A percentile compares a stretch with the other conserved stretches of the same genome.
Evolutionary conservation across 2,797 vertebrate species (phyloP).

Genomic region (Melanotaenia nigrans): DNA sequence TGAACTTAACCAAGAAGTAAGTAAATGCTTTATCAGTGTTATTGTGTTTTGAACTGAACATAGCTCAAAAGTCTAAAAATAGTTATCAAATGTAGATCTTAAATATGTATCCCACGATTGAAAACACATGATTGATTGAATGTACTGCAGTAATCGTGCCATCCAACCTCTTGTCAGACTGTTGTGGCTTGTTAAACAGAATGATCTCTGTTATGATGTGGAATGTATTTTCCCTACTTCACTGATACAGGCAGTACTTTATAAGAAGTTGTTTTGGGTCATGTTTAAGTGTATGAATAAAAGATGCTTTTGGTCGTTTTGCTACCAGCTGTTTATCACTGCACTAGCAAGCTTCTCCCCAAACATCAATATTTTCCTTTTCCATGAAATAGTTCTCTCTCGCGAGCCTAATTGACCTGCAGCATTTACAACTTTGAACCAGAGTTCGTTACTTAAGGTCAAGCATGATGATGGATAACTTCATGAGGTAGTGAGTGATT

Average conservation of each 20-base stretch:
- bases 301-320: background rate
- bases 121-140: background rate
- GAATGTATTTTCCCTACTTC: too few relatives aligned
- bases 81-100: background rate
- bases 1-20: too few relatives aligned
- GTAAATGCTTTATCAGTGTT: too few relatives aligned
- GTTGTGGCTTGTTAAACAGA: too few relatives aligned
- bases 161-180: background rate
- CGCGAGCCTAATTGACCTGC: too few relatives aligned
- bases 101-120: background rate
- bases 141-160: background rate
- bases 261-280: too few relatives aligned
- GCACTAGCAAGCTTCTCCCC: background rate
- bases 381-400: background rate
- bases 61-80: background rate
- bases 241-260: too few relatives aligned
- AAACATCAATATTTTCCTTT: background rate
- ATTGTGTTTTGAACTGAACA: background rate
- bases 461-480: background rate
- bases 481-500: background rate
- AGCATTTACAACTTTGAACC: conserved; percentile 4
- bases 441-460: background rate
- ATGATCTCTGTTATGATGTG: too few relatives aligned
- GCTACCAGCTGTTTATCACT: too few relatives aligned
- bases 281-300: too few relatives aligned